Percentiles rank a stretch among this genome's conserved stretches.
Conservation (phyloP, 1,140 invertebrate species). For the Cotesia glomerata region DNA sequence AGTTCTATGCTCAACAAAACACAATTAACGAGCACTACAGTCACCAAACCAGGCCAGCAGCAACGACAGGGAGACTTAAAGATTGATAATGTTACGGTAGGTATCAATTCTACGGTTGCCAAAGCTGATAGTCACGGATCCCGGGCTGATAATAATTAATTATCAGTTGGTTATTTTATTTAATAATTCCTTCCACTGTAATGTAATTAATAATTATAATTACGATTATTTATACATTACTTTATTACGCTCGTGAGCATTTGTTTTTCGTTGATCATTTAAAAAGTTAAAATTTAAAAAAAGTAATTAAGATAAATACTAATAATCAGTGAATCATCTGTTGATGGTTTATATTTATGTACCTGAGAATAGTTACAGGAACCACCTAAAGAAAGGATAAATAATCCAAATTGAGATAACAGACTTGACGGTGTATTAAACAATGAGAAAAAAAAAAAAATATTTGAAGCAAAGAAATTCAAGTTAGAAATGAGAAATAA, state of each 20-base stretch:
- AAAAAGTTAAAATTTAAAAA: neutral
- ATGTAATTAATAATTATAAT: too few relatives aligned
- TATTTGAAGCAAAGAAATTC: neutral
- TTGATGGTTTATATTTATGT: conserved; percentile 1
- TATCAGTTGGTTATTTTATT: too few relatives aligned
- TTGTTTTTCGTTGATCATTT: too few relatives aligned
- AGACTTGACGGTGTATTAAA: neutral
- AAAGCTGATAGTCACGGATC: too few relatives aligned
- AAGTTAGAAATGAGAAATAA: neutral
- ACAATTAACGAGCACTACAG: conserved; percentile 34
- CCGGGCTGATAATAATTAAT: too few relatives aligned
- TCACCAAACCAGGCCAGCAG: conserved; percentile 5
- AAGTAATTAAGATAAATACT: too few relatives aligned
- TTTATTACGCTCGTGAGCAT: too few relatives aligned
- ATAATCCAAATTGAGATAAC: neutral
- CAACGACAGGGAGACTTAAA: conserved; percentile 13
- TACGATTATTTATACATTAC: too few relatives aligned
- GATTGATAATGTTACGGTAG: too few relatives aligned
- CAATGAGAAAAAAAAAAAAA: neutral
- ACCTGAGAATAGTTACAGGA: conserved; percentile 17
- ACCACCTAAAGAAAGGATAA: neutral
- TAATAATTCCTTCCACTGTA: too few relatives aligned
- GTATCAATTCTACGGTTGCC: too few relatives aligned
- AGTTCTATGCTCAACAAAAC: conserved; percentile 57
- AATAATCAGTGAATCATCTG: neutral